Evolutionary conservation across 2,797 vertebrate genomes (phyloP), one percentile per base, ranked within the genome.

Genomic region (Acanthurus leucopareius): DNA sequence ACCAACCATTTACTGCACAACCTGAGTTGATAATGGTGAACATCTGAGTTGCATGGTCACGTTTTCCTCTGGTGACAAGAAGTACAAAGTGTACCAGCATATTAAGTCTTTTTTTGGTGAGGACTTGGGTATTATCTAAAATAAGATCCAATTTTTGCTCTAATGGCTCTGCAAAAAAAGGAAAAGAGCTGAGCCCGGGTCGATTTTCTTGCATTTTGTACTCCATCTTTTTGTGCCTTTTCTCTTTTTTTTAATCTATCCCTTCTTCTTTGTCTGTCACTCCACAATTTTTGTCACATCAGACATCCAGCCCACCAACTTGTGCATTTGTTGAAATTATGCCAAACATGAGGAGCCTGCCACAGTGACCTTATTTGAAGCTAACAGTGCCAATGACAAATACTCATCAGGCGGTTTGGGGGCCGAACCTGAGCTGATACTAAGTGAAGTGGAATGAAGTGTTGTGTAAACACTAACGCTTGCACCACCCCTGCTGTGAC

Each of bases 351-450:
- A 76, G 68, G 49, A 74, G 17, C 47, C 42, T 49, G 72, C 73
- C 57, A 16, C 69, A 61, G 72, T 86, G 80, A 85, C 89, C 85
- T 86, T 72, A 75, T 83, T 82, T 72, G 72, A 71, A 73, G 81
- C 80, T 76, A 73, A 40, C n/a, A 61, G 67, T 11, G 71, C 75
- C 59, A 72, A 77, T 70, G 75, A 79, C 81, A 67, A 75, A 84
- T 79, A 85, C 68, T 83, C 79, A 79, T 68, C 42, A 2, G 1
- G 4, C 40, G 74, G 76, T 75, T 20, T 61, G 65, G 51, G 69
- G 28, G 28, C 28, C 47, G 61, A 75, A 85, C 68, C 62, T 86
- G 86, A 86, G 75, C 78, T 84, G 72, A 80, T 47, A 67, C 80
- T 40, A 59, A 70, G 76, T 74, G 80, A 45, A 86, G 83, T 73